These are phyloP conservation scores for Scopus umbretta DNA, from an alignment of 2,113 vertebrate genomes.

Conservation along the genomic window DNA sequence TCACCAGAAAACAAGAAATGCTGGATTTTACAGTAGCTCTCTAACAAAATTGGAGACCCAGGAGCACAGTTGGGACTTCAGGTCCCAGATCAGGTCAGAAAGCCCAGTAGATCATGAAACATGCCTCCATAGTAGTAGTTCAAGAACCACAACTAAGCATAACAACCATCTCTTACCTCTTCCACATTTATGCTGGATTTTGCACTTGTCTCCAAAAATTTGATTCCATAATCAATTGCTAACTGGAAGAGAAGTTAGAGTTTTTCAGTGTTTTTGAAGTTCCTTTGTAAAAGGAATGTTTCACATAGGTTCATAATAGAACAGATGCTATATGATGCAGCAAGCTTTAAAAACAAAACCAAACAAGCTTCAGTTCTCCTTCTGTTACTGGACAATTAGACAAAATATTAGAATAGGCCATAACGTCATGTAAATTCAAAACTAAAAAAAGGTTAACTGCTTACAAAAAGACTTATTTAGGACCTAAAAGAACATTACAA, in stretches of 20 bases:
- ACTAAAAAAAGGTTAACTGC: background rate
- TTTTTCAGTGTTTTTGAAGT: background rate
- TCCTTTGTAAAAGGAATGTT: background rate
- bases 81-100: background rate
- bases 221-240: constrained; percentile 97
- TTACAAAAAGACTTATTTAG: background rate
- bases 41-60: background rate
- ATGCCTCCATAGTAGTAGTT: background rate
- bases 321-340: background rate
- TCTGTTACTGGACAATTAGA: background rate
- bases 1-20: background rate
- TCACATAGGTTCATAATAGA: background rate
- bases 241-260: constrained; percentile 74
- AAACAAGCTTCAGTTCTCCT: background rate
- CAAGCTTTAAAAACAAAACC: background rate
- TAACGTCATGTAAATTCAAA: background rate
- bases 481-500: background rate
- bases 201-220: constrained; percentile 97
- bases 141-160: background rate
- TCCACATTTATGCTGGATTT: constrained; percentile 97
- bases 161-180: constrained; percentile 79
- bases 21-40: background rate
- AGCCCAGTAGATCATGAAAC: background rate
- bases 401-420: background rate
- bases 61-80: background rate